A percentile compares a stretch with the other conserved stretches of the same genome.
Conservation (phyloP, 2,113 vertebrate species). For the Chroicocephalus ridibundus region DNA sequence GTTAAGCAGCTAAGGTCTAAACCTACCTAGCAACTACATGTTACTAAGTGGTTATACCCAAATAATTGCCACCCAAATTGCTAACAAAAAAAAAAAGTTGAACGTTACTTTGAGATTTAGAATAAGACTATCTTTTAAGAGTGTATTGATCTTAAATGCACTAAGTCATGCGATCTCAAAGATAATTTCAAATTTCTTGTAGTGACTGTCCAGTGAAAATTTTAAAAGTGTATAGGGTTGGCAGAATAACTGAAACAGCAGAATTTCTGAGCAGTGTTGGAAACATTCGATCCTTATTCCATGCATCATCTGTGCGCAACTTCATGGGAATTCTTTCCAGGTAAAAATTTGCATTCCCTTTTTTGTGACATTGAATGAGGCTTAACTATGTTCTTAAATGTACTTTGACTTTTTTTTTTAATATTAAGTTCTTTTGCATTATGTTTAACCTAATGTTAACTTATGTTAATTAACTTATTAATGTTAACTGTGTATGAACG, state of each 20-base stretch:
- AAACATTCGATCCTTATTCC: conserved; percentile 77
- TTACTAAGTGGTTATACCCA: neutral
- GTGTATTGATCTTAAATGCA: neutral
- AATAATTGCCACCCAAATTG: neutral
- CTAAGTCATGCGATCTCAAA: neutral
- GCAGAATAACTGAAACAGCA: conserved; percentile 76
- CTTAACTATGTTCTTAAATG: neutral
- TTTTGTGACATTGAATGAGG: neutral
- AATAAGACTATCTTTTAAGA: neutral
- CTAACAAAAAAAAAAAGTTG: neutral
- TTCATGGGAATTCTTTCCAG: conserved; percentile 88
- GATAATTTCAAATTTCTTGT: neutral
- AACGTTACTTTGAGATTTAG: neutral
- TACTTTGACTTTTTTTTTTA: neutral
- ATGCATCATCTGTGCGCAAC: conserved; percentile 78
- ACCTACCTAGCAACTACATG: neutral
- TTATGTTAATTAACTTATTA: no score
- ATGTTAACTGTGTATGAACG: neutral
- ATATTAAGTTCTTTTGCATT: neutral
- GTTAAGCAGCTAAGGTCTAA: neutral
- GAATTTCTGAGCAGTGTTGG: conserved; percentile 77
- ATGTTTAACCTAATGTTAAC: neutral
- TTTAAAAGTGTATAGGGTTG: conserved; percentile 76
- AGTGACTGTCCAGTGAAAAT: conserved; percentile 66
- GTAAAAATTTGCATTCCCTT: conserved; percentile 62